Base-by-base conservation (phyloP, 2,888 invertebrate species). In the Meliscaeva auricollis region DNA sequence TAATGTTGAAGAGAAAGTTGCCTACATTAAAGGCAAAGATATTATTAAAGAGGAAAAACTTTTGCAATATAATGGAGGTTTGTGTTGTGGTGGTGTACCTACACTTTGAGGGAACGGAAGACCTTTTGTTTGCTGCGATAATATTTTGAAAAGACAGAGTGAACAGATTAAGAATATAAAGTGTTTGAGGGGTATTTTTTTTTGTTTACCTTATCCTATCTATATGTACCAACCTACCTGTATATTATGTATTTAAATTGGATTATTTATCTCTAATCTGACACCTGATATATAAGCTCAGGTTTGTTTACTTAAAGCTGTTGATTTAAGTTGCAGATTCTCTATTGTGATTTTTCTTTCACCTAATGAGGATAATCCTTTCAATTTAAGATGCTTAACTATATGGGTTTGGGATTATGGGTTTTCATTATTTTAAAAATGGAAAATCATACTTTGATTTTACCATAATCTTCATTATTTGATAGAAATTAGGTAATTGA, bases 141-240 rank as follows among this genome's bases (percentile, higher is more conserved):
- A 75, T 79, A 32, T 70, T 70, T 38, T 60, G 62, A 77, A 66
- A 52, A 50, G 64, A 76, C 62, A 38, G 13, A 38, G 15, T 60
- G 20, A 75, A 54, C 44, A 48, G 74, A 41, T 68, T 62, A 66
- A 50, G 54, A 30, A 66, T 46, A 44, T 46, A 68, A 26, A 56
- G 20, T 30, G 46, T 17, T 8, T 41, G 9, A 46, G 32, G 30
- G 32, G 8, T n/a, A 13, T 3, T 15, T 30, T 30, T 9, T 17
- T 64, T 60, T 50, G 0, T 22, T 11, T 5, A 17, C 17, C 17
- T 17, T 35, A 17, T 7, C 1, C 5, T 15, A 7, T 32, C 1
- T 15, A 30, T 17, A 4, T 7, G 9, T 11, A 38, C n/a, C n/a
- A n/a, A n/a, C n/a, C n/a, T n/a, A n/a, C 35, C 11, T 11, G 35